These are phyloP conservation scores for Eidolon helvum DNA, from an alignment of 2,113 vertebrate genomes.

Conservation along the genomic window DNA sequence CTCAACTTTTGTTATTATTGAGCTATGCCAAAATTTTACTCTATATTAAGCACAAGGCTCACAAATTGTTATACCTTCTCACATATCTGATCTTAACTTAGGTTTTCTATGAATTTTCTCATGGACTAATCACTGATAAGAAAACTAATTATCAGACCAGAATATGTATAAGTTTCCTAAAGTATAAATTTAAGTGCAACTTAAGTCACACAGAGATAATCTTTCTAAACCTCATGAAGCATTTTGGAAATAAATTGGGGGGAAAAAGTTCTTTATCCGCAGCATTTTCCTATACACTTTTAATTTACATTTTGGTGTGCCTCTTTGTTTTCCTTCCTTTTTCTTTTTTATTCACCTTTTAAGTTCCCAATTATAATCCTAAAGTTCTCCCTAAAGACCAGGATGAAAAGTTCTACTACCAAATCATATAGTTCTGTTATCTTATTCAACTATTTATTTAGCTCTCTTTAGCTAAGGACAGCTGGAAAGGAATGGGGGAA, in stretches of 20 bases:
- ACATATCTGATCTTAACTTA: slow-evolving; percentile 14
- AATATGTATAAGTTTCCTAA: background rate
- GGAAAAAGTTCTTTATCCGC: background rate
- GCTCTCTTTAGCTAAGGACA: background rate
- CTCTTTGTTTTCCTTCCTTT: background rate
- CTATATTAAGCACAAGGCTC: background rate
- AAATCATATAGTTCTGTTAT: background rate
- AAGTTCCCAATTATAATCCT: background rate
- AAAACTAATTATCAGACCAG: background rate
- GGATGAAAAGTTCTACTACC: background rate
- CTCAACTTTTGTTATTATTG: background rate
- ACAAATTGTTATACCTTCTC: background rate
- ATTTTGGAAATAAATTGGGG: background rate
- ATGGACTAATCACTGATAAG: slow-evolving; percentile 1
- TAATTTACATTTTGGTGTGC: background rate
- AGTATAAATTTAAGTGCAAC: background rate
- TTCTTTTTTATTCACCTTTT: background rate
- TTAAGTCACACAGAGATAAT: background rate
- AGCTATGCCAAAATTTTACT: background rate
- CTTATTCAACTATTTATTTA: background rate
- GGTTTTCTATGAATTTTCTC: slow-evolving; percentile 41
- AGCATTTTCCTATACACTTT: background rate
- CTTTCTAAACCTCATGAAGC: background rate
- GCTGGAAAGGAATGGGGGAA: background rate
- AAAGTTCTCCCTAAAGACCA: background rate